These are phyloP conservation scores for Rhabditoides inermis DNA, from an alignment of 2,888 invertebrate genomes.

Conservation along the genomic window DNA sequence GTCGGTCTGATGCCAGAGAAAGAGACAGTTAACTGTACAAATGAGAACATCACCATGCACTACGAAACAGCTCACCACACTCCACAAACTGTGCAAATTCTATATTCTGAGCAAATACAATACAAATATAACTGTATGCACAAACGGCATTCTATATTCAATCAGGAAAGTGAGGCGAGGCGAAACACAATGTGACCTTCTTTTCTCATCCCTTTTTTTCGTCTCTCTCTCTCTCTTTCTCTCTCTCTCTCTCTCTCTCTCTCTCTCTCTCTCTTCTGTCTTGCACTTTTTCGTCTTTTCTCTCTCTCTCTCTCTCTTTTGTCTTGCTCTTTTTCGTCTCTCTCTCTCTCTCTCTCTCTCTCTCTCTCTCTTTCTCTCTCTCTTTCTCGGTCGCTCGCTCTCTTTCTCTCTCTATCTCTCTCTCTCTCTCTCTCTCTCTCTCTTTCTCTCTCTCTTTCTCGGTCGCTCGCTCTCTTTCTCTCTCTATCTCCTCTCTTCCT, in stretches of 20 bases:
- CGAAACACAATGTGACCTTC: conserved; percentile 3
- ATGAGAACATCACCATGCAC: no score
- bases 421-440: no score
- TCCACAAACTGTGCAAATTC: no score
- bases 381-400: not conserved
- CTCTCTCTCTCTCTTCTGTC: conserved; percentile 4
- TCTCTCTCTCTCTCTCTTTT: not conserved
- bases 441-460: no score
- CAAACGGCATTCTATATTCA: not conserved
- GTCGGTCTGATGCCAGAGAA: no score
- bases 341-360: not conserved
- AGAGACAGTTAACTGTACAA: no score
- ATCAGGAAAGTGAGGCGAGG: conserved; percentile 7
- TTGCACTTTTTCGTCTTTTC: conserved; percentile 1
- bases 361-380: conserved; percentile 3
- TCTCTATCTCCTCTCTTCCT: no score
- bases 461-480: no score
- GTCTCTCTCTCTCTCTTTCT: not conserved
- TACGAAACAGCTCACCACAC: no score
- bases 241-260: not conserved
- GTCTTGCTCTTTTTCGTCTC: not conserved
- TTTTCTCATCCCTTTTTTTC: conserved; percentile 6
- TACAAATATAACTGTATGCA: conserved; percentile 2
- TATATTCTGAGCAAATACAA: no score
- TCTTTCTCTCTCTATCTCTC: no score